phyloP scores from a whole-genome alignment of 2,888 invertebrate genomes.

The Phengaris alcon region DNA sequence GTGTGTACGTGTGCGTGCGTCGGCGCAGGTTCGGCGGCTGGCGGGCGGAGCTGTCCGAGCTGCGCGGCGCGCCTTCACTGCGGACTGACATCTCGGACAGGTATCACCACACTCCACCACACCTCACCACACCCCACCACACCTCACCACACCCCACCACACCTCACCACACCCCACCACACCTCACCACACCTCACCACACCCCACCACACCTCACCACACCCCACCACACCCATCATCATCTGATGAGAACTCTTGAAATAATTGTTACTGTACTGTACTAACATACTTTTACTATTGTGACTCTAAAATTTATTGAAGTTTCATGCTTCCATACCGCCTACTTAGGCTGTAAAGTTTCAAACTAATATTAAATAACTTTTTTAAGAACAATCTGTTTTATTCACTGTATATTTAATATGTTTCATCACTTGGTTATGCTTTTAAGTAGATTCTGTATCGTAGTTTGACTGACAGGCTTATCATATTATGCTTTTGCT shows the following conservation, averaged over 20 bases:
- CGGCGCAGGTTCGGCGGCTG: slow-evolving; percentile 44
- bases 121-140: neutral
- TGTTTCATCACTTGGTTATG: neutral
- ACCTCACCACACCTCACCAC: neutral
- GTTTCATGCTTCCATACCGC: no score
- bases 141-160: no score
- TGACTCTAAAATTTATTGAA: neutral
- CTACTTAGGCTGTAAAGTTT: no score
- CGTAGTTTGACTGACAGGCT: neutral
- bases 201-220: neutral
- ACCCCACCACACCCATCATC: neutral
- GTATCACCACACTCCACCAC: neutral
- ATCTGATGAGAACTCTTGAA: neutral
- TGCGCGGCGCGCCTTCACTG: slow-evolving; percentile 50
- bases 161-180: neutral
- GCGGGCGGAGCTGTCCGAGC: slow-evolving; percentile 42
- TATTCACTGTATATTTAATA: neutral
- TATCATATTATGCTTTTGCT: slow-evolving; percentile 6
- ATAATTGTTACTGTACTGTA: neutral
- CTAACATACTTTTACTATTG: neutral
- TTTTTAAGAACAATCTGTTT: neutral
- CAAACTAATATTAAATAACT: no score
- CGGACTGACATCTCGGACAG: slow-evolving; percentile 17
- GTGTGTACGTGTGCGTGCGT: slow-evolving; percentile 34
- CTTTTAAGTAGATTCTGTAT: neutral